phyloP scores from a whole-genome alignment of 2,888 invertebrate genomes.

The Priapulus caudatus region DNA sequence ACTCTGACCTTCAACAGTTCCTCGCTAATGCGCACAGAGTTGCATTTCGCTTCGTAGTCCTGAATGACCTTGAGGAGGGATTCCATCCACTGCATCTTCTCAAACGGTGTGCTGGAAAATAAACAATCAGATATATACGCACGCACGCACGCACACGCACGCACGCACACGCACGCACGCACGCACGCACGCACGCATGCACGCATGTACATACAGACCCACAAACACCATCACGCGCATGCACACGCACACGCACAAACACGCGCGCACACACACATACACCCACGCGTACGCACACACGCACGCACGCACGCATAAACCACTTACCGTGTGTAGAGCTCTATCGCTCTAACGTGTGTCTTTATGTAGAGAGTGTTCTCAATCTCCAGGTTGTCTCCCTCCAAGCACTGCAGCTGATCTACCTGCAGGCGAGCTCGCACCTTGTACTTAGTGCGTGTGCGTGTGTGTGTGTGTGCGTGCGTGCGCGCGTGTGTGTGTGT shows the following conservation, averaged over 20 bases:
- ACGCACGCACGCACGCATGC: no score
- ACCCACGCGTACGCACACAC: no score
- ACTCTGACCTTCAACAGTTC: background rate
- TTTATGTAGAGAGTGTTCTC: slow-evolving; percentile 52
- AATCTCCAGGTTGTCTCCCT: slow-evolving; percentile 51
- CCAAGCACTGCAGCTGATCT: slow-evolving; percentile 46
- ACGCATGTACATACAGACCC: no score
- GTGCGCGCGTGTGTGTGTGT: no score
- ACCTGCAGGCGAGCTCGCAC: slow-evolving; percentile 49
- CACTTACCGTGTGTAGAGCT: slow-evolving; percentile 47
- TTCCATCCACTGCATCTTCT: background rate
- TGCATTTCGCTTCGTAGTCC: background rate
- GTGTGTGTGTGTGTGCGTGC: no score
- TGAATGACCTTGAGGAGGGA: background rate
- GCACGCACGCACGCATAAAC: no score
- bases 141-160: no score
- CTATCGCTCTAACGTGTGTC: slow-evolving; percentile 47
- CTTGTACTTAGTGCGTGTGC: slow-evolving; percentile 45
- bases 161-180: no score
- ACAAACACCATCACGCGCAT: no score
- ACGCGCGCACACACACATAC: no score
- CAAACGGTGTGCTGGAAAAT: background rate
- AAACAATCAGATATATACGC: no score
- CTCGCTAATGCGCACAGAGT: background rate
- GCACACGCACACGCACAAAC: no score